A percentile compares a stretch with the other conserved stretches of the same genome.
These are phyloP conservation scores for Otis tarda DNA, from an alignment of 2,113 vertebrate genomes.

Conservation along the genomic window DNA sequence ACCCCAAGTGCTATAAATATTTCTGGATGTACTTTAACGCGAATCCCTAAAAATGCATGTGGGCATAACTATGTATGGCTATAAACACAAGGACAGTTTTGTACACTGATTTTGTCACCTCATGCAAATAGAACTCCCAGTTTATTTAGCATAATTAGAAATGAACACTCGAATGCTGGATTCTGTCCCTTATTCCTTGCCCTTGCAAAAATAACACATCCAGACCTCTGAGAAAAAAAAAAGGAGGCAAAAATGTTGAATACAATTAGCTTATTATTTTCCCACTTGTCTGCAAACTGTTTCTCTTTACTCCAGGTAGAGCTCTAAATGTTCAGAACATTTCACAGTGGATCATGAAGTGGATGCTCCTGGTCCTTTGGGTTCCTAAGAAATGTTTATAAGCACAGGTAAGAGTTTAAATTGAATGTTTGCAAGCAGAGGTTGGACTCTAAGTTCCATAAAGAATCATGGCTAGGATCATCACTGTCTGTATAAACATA, in stretches of 20 bases:
- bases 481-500: background rate
- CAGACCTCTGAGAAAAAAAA: background rate
- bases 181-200: background rate
- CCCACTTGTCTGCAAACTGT: background rate
- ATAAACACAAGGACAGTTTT: slow-evolving; percentile 2
- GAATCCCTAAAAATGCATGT: background rate
- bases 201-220: slow-evolving; percentile 13
- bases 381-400: background rate
- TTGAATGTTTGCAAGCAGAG: background rate
- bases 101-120: slow-evolving; percentile 34
- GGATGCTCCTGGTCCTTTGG: background rate
- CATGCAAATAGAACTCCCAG: slow-evolving; percentile 34
- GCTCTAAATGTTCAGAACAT: background rate
- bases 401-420: background rate
- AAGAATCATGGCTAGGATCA: background rate
- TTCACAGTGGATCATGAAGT: background rate
- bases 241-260: background rate
- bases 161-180: background rate
- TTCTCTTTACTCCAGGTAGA: background rate
- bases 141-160: slow-evolving; percentile 40
- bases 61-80: slow-evolving; percentile 8
- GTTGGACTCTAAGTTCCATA: background rate
- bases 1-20: background rate
- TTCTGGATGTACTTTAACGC: background rate
- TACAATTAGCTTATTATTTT: background rate